These are phyloP conservation scores for Cairina moschata DNA, from an alignment of 2,113 vertebrate species.

Conservation along the genomic window DNA sequence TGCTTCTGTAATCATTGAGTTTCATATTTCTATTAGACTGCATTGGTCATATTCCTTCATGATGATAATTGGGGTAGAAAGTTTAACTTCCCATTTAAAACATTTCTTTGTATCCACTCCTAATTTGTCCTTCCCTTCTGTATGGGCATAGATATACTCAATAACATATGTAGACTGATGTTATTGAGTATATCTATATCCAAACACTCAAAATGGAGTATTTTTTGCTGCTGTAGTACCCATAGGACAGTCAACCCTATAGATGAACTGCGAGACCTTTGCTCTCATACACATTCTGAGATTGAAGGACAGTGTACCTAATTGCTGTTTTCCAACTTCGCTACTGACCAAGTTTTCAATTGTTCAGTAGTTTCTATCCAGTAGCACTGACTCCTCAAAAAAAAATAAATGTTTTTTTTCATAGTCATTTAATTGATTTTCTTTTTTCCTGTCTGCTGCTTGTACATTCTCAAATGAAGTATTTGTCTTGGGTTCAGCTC, in stretches of 20 bases:
- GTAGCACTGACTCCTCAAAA: background rate
- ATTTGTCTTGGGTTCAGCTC: background rate
- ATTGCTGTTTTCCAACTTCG: background rate
- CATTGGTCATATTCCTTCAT: background rate
- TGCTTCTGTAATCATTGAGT: background rate
- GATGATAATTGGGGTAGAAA: background rate
- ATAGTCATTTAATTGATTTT: background rate
- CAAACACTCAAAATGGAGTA: background rate
- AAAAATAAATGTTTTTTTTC: background rate
- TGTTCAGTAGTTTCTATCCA: background rate
- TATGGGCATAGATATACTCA: too few species aligned
- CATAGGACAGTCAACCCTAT: background rate
- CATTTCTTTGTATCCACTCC: background rate
- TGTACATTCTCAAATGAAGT: background rate
- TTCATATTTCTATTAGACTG: background rate
- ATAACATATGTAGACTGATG: fast-evolving
- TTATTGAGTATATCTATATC: background rate
- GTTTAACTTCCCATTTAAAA: background rate
- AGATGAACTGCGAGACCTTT: background rate
- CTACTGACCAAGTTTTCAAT: background rate
- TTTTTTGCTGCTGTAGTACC: background rate
- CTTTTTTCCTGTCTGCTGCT: background rate
- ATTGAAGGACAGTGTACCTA: background rate
- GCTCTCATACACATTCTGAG: background rate
- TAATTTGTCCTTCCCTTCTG: background rate